Conservation (phyloP, 2,888 invertebrate genomes). For the Siphlonurus alternatus region DNA sequence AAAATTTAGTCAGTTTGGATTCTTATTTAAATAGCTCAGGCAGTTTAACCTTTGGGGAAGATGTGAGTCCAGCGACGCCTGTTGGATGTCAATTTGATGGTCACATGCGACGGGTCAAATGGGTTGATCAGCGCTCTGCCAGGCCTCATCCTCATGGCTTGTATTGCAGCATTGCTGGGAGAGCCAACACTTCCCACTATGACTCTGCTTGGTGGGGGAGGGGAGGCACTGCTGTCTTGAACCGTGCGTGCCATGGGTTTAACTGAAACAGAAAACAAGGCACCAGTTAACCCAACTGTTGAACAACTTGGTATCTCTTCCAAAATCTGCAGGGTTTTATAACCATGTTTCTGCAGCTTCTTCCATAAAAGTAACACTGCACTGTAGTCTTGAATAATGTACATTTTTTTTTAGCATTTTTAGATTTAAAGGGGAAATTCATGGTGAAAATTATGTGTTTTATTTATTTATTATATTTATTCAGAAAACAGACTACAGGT, state of each 20-base stretch:
- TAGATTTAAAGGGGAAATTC: too few species aligned
- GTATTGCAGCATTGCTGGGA: slow-evolving; percentile 18
- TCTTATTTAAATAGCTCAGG: slow-evolving; percentile 3
- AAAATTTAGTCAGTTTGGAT: slow-evolving; percentile 9
- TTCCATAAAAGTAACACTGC: too few species aligned
- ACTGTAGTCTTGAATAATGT: too few species aligned
- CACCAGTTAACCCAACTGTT: too few species aligned
- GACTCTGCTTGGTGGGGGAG: slow-evolving; percentile 32
- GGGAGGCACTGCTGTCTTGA: slow-evolving; percentile 33
- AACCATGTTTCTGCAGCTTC: too few species aligned
- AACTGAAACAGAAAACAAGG: slow-evolving; percentile 13
- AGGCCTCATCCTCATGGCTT: slow-evolving; percentile 34
- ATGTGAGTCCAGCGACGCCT: slow-evolving; percentile 96
- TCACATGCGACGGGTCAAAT: slow-evolving; percentile 94
- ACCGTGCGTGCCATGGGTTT: slow-evolving; percentile 13
- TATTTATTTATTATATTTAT: too few species aligned
- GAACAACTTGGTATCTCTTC: too few species aligned
- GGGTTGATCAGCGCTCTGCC: slow-evolving; percentile 88
- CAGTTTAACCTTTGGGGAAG: slow-evolving; percentile 77
- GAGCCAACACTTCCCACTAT: slow-evolving; percentile 40
- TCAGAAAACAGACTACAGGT: too few species aligned
- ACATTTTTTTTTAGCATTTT: too few species aligned
- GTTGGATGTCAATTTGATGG: slow-evolving; percentile 89
- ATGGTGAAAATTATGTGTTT: too few species aligned
- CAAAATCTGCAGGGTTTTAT: too few species aligned